Base-by-base conservation (phyloP, 2,113 vertebrate species). In the Centropristis striata region DNA sequence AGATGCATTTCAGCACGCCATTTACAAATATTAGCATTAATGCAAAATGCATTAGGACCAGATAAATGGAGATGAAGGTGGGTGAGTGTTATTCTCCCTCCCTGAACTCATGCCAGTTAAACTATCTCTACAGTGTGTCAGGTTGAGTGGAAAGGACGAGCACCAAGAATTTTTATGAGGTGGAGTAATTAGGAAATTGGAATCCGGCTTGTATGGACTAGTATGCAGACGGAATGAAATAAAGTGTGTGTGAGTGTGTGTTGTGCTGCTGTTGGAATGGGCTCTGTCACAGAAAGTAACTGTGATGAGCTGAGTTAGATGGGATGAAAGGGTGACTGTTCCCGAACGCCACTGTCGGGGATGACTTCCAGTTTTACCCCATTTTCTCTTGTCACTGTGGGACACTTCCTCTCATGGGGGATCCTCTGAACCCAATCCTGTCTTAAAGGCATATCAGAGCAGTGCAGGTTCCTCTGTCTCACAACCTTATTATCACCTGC, bases 11-110 rank as follows among this genome's bases (percentile, higher is more conserved):
- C 74, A 77, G 67, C 58, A 55, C 25, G 15, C 71, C 49, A 81
- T 92, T 93, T 92, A 90, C 88, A 92, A 92, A 92, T 89, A 93
- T 92, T 89, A 88, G 75, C 88, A 91, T 92, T 92, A 84, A 90
- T 91, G 66, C 78, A 86, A 91, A 91, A 81, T 81, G 74, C 72
- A 88, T 88, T 80, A 89, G 85, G 78, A 79, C 67, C 78, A 88
- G 86, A 87, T 87, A 83, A 86, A 88, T 74, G 75, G 53, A 75
- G 81, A 86, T 77, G 77, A 67, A 83, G 64, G 77, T 75, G 67
- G 46, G 70, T 67, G 90, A 67, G 81, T 86, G 73, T 73, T 88
- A 42, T 84, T 91, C 49, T 79, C 64, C 68, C 68, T 82, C 70
- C 68, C 72, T 86, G 59, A 87, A 77, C 65, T 85, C 66, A 41